phyloP scores from a whole-genome alignment of 2,797 vertebrate genomes.

The Arctocebus calabarensis region DNA sequence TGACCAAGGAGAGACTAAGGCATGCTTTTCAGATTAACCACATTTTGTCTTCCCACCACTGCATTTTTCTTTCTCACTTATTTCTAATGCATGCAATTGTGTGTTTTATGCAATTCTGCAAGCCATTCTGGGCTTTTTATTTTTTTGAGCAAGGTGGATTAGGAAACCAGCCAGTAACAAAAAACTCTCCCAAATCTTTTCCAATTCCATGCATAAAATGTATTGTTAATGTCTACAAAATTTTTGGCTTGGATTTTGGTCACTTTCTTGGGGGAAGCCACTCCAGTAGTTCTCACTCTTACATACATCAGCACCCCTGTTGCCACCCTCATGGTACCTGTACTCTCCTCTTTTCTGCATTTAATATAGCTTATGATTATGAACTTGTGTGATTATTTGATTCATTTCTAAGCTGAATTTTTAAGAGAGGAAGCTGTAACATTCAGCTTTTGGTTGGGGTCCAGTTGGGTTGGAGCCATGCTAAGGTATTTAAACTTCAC shows the following conservation, averaged over 20 bases:
- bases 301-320: fast-evolving
- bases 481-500: not conserved
- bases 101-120: not conserved
- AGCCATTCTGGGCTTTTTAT: not conserved
- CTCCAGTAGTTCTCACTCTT: not conserved
- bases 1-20: not conserved
- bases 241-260: not conserved
- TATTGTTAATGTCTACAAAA: not conserved
- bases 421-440: not conserved
- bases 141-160: not conserved
- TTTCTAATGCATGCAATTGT: not conserved
- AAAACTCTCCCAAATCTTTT: not conserved
- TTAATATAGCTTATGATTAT: not conserved
- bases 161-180: not conserved
- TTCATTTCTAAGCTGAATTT: not conserved
- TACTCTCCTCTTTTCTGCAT: not conserved
- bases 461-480: not conserved
- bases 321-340: not conserved
- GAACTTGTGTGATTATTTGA: not conserved
- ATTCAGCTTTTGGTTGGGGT: not conserved
- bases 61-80: not conserved
- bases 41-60: not conserved
- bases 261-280: not conserved
- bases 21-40: not conserved
- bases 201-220: not conserved